Evolutionary conservation across 1,140 invertebrate genomes (phyloP).

Genomic region (Drosophila eugracilis): DNA sequence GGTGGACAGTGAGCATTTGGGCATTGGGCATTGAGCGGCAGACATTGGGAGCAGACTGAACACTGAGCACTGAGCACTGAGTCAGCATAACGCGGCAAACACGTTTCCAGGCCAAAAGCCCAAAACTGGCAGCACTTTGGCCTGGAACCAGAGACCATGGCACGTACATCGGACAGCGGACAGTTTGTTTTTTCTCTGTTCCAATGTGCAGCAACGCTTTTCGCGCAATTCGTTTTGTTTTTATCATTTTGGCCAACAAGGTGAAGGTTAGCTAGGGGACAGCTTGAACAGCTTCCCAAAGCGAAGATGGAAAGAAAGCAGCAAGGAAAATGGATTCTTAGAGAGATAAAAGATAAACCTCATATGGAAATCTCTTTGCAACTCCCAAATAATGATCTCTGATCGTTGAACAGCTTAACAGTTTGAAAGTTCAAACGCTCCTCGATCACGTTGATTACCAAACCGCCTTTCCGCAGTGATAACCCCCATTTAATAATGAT

Average conservation of each 20-base stretch:
- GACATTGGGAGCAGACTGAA: conserved; percentile 22
- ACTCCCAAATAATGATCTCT: not conserved
- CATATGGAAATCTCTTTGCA: too few relatives aligned
- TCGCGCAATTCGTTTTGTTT: conserved; percentile 40
- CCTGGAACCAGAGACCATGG: conserved; percentile 56
- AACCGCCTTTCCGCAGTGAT: not conserved
- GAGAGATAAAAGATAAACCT: not conserved
- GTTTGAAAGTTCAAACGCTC: not conserved
- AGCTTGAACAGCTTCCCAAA: not conserved
- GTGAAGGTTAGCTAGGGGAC: conserved; percentile 68
- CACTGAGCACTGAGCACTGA: too few relatives aligned
- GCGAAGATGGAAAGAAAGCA: too few relatives aligned
- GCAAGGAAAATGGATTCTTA: too few relatives aligned
- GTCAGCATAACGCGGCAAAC: conserved; percentile 55
- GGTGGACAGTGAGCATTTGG: conserved; percentile 8
- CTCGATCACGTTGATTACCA: not conserved
- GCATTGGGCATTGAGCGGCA: conserved; percentile 19
- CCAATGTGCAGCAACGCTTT: conserved; percentile 31
- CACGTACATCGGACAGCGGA: conserved; percentile 43
- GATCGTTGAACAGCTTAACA: conserved; percentile 6
- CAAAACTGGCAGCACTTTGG: conserved; percentile 53
- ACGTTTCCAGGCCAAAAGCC: conserved; percentile 66
- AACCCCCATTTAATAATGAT: conserved; percentile 49
- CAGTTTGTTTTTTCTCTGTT: conserved; percentile 4
- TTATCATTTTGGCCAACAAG: conserved; percentile 65